A percentile compares a stretch with the other conserved stretches of the same genome.
Conservation (phyloP, 2,888 invertebrate species). For the Alviniconcha strummeri region DNA sequence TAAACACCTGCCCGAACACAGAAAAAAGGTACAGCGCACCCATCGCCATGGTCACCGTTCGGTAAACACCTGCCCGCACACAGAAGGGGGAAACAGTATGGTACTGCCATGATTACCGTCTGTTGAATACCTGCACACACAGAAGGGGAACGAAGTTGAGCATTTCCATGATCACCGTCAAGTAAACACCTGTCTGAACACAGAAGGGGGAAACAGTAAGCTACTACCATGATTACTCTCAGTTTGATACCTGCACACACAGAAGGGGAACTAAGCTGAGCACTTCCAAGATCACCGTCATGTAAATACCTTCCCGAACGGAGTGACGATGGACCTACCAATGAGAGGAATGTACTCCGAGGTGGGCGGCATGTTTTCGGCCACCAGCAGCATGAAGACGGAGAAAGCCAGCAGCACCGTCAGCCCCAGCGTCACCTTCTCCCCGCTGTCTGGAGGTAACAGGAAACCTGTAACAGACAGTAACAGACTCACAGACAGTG, state of each 20-base stretch:
- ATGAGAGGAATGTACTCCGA: slow-evolving; percentile 78
- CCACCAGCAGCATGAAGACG: slow-evolving; percentile 78
- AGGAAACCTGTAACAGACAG: slow-evolving; percentile 72
- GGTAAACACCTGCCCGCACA: too few relatives aligned
- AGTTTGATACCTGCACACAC: too few relatives aligned
- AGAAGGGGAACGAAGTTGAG: slow-evolving; percentile 73
- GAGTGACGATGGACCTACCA: slow-evolving; percentile 67
- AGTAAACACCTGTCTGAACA: slow-evolving; percentile 69
- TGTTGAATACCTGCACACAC: slow-evolving; percentile 64
- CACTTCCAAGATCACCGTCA: slow-evolving; percentile 74
- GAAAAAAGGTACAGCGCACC: neutral
- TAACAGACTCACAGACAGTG: too few relatives aligned
- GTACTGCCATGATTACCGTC: slow-evolving; percentile 45
- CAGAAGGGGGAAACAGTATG: too few relatives aligned
- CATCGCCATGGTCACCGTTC: too few relatives aligned
- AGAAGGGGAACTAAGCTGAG: slow-evolving; percentile 73
- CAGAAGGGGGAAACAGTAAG: too few relatives aligned
- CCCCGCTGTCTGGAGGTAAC: slow-evolving; percentile 77
- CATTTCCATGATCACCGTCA: slow-evolving; percentile 74
- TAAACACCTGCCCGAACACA: slow-evolving; percentile 64
- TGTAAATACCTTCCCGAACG: slow-evolving; percentile 71
- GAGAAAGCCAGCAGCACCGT: slow-evolving; percentile 78
- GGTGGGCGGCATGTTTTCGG: slow-evolving; percentile 78
- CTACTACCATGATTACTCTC: too few relatives aligned
- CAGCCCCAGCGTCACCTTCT: slow-evolving; percentile 77